A percentile compares a stretch with the other conserved stretches of the same genome.
phyloP scores from a whole-genome alignment of 2,888 invertebrate species.

The Acleris holmiana region DNA sequence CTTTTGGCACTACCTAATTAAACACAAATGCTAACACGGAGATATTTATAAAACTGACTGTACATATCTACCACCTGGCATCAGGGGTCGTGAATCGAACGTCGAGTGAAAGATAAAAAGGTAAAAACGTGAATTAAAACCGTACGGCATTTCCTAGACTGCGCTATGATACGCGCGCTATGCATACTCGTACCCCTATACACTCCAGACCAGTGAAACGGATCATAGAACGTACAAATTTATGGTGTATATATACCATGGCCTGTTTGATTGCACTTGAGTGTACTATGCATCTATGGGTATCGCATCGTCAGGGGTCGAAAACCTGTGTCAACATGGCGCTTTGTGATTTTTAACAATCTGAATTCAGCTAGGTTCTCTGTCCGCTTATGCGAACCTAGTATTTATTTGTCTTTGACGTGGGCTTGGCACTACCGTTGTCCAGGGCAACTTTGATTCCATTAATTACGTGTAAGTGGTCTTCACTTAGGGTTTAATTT shows the following conservation, averaged over 20 bases:
- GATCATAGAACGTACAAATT: too few species aligned
- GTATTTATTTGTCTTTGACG: too few species aligned
- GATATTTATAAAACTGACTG: neutral
- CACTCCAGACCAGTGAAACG: neutral
- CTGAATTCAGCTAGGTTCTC: neutral
- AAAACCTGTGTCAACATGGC: constrained; percentile 14
- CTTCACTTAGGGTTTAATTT: too few species aligned
- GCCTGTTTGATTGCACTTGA: neutral
- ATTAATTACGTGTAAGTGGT: too few species aligned
- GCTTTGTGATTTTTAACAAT: constrained; percentile 12
- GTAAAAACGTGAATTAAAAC: constrained; percentile 41
- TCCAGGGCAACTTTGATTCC: too few species aligned
- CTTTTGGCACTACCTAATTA: too few species aligned
- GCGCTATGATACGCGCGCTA: constrained; percentile 21
- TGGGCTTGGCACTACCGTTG: too few species aligned
- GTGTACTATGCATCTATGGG: neutral
- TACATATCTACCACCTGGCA: constrained; percentile 37
- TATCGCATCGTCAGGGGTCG: constrained; percentile 13
- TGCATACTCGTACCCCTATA: constrained; percentile 3
- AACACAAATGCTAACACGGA: neutral
- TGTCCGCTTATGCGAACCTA: too few species aligned
- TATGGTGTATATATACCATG: too few species aligned
- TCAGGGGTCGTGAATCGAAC: constrained; percentile 39
- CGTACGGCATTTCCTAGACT: constrained; percentile 37
- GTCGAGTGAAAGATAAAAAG: constrained; percentile 38